These are phyloP conservation scores for Leontocebus nigricollis DNA, from an alignment of 2,797 vertebrate genomes.

Conservation along the genomic window DNA sequence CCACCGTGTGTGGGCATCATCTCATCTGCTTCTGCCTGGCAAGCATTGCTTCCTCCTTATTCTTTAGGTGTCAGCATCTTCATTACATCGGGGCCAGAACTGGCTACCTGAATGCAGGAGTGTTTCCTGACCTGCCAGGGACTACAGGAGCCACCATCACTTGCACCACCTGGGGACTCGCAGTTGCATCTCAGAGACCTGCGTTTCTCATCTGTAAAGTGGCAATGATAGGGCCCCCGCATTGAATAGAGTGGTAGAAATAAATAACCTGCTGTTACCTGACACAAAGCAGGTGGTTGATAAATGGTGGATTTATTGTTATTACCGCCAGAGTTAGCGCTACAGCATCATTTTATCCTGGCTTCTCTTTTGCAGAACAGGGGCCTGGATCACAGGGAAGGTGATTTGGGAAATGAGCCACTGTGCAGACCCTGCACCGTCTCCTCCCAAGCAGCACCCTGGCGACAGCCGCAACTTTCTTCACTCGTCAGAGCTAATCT, in stretches of 20 bases:
- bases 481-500: conserved; percentile 51
- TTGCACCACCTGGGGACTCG: no score
- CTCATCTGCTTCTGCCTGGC: background rate
- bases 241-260: background rate
- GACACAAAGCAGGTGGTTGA: background rate
- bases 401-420: background rate
- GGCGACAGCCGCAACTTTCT: background rate
- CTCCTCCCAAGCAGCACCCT: background rate
- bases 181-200: background rate
- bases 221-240: background rate
- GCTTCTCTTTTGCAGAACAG: background rate
- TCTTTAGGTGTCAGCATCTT: background rate
- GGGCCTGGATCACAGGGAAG: background rate
- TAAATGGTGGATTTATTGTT: background rate
- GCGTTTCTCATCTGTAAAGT: background rate
- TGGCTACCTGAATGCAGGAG: fast-evolving
- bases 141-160: background rate
- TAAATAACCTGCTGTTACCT: background rate
- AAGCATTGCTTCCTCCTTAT: background rate
- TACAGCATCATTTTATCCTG: background rate
- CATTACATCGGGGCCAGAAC: background rate
- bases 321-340: background rate
- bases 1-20: fast-evolving
- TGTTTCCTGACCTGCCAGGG: background rate
- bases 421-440: fast-evolving